Evolutionary conservation across 2,113 vertebrate species (phyloP), one percentile per base, ranked within the genome.

Genomic region (Osmerus eperlanus): DNA sequence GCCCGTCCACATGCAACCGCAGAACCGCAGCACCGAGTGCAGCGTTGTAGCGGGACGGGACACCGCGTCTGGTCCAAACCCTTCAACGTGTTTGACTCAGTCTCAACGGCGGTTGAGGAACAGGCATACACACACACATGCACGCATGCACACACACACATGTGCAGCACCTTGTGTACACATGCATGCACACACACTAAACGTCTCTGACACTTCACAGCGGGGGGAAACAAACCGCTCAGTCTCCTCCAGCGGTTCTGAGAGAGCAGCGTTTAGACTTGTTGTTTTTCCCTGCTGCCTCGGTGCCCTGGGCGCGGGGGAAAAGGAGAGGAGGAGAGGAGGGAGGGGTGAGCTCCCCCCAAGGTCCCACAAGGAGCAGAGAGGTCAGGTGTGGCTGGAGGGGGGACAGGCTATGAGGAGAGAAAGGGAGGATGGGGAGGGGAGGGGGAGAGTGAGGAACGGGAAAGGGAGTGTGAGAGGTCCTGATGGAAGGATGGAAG

Each of bases 261-360:
- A 83, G 76, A 83, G 81, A 52, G 75, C 79, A 85, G 79, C 78
- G 75, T 85, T 88, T 78, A 82, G 81, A 84, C 81, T 90, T 72
- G 78, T 74, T 52, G 25, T 82, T 86, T 75, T 79, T 72, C 21
- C 74, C 79, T 77, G 67, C 63, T 67, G 32, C 72, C 70, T 77
- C 67, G 18, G 71, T 83, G 81, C 83, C 91, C 86, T 51, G 73
- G 71, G 86, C 0, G 89, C 89, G 81, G 76, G 79, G 71, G 76
- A 83, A 3, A 9, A 74, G 65, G 70, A 67, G 70, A 23, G 65
- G 19, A 75, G 67, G 79, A 58, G 59, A 25, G 11, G 23, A 28
- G 59, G 13, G 12, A 9, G n/a, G 19, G 59, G 21, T 23, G 11
- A 61, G 11, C 11, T 61, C 66, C 71, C 81, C 60, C 73, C 41